Percentiles rank a stretch among this genome's conserved stretches.
phyloP scores from a whole-genome alignment of 1,140 invertebrate species.

The Polypedilum vanderplanki region DNA sequence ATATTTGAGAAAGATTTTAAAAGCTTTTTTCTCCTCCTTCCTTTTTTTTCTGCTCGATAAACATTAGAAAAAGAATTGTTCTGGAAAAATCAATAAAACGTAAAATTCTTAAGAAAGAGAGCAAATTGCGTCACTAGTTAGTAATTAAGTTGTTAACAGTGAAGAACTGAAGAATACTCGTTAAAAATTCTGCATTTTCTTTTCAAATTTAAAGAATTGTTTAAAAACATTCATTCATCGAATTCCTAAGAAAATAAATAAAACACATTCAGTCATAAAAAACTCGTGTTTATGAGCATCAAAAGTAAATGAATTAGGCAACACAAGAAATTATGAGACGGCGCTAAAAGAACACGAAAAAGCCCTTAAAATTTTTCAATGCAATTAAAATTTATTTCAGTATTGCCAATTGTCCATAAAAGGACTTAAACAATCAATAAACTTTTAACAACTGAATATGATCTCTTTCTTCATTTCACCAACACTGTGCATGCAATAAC shows the following conservation, averaged over 20 bases:
- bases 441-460: not conserved
- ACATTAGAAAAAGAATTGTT: not conserved
- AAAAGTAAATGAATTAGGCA: not conserved
- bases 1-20: not conserved
- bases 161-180: not conserved
- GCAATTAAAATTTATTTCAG: not conserved
- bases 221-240: not conserved
- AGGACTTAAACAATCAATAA: not conserved
- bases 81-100: not conserved
- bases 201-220: not conserved
- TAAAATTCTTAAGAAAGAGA: not conserved
- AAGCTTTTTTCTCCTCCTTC: not conserved
- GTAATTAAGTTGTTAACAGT: conserved; percentile 1
- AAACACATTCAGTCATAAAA: not conserved
- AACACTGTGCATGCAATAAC: not conserved
- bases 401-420: not conserved
- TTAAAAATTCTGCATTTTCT: not conserved
- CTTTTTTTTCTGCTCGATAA: too few species aligned
- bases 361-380: not conserved
- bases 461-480: too few species aligned
- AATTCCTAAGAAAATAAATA: not conserved
- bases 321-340: not conserved
- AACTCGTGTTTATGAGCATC: not conserved
- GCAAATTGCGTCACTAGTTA: not conserved
- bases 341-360: not conserved